These are phyloP conservation scores for Reinhardtius hippoglossoides DNA, from an alignment of 2,113 vertebrate species.

Conservation along the genomic window DNA sequence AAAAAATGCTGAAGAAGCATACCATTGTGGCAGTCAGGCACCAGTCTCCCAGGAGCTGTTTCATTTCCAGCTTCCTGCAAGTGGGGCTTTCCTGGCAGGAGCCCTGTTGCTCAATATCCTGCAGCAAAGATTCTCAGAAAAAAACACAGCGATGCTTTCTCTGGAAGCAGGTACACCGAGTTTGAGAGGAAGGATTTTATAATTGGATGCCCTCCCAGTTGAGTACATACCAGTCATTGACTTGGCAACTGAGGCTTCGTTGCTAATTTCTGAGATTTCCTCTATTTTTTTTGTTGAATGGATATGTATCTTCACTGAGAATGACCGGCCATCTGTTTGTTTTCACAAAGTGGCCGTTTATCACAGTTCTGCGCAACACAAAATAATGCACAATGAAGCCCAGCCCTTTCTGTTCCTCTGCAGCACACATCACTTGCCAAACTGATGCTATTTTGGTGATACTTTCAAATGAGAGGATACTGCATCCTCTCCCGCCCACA, in stretches of 20 bases:
- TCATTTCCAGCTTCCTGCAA: slow-evolving; percentile 35
- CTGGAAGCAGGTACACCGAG: slow-evolving; percentile 29
- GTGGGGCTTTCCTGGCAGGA: slow-evolving; percentile 37
- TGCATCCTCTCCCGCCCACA: slow-evolving; percentile 59
- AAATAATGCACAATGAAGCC: slow-evolving; percentile 24
- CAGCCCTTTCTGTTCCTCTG: slow-evolving; percentile 48
- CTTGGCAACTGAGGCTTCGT: slow-evolving; percentile 32
- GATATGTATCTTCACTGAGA: slow-evolving; percentile 40
- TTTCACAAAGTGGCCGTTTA: slow-evolving; percentile 47
- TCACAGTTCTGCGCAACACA: slow-evolving; percentile 24
- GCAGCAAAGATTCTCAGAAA: slow-evolving; percentile 18
- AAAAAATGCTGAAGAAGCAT: slow-evolving; percentile 26
- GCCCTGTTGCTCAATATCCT: slow-evolving; percentile 19
- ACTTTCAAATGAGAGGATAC: slow-evolving; percentile 63
- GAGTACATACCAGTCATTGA: slow-evolving; percentile 32
- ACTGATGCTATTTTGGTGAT: slow-evolving; percentile 62
- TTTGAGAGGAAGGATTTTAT: slow-evolving; percentile 34
- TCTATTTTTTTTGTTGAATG: neutral
- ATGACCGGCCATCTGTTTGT: slow-evolving; percentile 41
- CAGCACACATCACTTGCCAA: slow-evolving; percentile 49
- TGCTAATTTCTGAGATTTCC: neutral
- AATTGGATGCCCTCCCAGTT: slow-evolving; percentile 38
- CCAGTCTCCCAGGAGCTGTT: slow-evolving; percentile 37
- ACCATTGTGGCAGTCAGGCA: slow-evolving; percentile 38
- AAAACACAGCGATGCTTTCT: slow-evolving; percentile 14